These are phyloP conservation scores for Philaethria dido DNA, from an alignment of 2,888 invertebrate species.

Conservation along the genomic window DNA sequence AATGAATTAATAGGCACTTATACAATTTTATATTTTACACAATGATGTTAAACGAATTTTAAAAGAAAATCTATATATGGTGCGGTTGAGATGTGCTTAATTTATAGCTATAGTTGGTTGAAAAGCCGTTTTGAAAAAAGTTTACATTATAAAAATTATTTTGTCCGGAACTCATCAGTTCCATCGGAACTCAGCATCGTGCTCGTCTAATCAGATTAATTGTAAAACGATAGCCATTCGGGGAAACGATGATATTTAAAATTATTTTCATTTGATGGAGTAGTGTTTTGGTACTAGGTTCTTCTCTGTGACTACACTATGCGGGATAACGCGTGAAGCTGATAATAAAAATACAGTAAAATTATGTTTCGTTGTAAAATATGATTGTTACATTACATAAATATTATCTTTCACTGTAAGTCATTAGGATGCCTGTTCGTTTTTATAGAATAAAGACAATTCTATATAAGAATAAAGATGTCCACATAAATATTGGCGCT, in stretches of 20 bases:
- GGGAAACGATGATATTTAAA: no score
- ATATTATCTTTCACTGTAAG: neutral
- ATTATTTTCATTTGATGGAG: no score
- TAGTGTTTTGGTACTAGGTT: no score
- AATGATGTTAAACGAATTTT: neutral
- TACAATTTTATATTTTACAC: slow-evolving; percentile 5
- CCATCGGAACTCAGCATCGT: no score
- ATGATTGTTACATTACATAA: neutral
- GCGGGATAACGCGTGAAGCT: no score
- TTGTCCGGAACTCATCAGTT: no score
- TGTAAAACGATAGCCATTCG: no score
- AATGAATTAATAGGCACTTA: slow-evolving; percentile 12
- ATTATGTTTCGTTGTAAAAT: neutral
- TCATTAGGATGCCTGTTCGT: neutral
- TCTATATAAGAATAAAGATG: slow-evolving; percentile 1
- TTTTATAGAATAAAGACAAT: neutral
- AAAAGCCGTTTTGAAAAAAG: no score
- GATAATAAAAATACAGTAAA: neutral
- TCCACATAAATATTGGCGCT: neutral
- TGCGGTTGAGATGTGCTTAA: neutral
- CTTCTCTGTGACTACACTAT: no score
- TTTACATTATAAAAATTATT: no score
- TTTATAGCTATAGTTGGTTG: neutral
- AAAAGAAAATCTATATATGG: neutral
- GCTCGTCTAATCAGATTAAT: no score